phyloP scores from a whole-genome alignment of 2,113 vertebrate species.

The Acanthochromis polyacanthus region DNA sequence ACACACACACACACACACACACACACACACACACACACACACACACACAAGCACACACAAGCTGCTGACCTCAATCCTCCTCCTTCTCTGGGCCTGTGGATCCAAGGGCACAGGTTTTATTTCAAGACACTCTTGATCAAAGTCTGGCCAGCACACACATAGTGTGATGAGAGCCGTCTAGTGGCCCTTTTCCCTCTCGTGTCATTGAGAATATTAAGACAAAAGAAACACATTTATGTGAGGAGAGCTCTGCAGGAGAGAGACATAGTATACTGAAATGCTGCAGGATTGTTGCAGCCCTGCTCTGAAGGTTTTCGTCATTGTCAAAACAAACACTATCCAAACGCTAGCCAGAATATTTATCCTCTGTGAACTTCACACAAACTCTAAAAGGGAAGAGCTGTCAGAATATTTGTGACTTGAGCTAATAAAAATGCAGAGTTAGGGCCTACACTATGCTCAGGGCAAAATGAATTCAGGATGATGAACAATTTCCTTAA shows the following conservation, averaged over 20 bases:
- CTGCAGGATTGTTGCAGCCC: constrained; percentile 7
- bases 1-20: not conserved
- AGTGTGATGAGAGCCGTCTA: not conserved
- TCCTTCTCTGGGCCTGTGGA: constrained; percentile 26
- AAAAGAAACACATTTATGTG: constrained; percentile 31
- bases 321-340: constrained; percentile 2
- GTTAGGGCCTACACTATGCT: not conserved
- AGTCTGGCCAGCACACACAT: constrained; percentile 16
- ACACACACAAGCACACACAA: constrained; percentile 1
- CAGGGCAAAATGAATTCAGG: not conserved
- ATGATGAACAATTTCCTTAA: constrained; percentile 12
- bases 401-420: constrained; percentile 5
- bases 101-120: constrained; percentile 48
- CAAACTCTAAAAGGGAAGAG: constrained; percentile 3
- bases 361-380: constrained; percentile 4
- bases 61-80: constrained; percentile 71
- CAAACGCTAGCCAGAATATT: constrained; percentile 4
- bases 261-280: not conserved
- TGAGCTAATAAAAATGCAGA: constrained; percentile 1
- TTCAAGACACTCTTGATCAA: constrained; percentile 23
- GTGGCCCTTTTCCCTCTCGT: not conserved
- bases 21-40: constrained; percentile 19
- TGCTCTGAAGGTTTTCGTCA: constrained; percentile 17
- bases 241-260: constrained; percentile 6
- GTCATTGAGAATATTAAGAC: constrained; percentile 10